phyloP scores from a whole-genome alignment of 1,140 invertebrate genomes.

The Araneus ventricosus region DNA sequence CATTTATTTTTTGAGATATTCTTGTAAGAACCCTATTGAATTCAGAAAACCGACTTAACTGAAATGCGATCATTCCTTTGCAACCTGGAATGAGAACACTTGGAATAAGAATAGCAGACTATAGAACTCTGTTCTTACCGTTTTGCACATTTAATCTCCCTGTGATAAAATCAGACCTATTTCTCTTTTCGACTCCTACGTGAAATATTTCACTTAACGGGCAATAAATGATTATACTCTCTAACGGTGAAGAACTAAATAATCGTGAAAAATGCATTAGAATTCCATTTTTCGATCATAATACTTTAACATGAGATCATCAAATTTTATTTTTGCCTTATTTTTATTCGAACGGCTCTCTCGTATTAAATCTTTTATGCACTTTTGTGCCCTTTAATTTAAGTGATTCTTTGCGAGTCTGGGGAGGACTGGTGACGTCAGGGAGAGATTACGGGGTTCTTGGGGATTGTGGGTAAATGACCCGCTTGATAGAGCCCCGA shows the following conservation, averaged over 20 bases:
- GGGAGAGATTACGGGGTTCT: slow-evolving; percentile 48
- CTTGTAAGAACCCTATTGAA: too few relatives aligned
- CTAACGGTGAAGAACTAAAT: not conserved
- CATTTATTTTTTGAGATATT: too few relatives aligned
- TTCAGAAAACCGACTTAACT: too few relatives aligned
- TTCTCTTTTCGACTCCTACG: not conserved
- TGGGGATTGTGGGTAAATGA: slow-evolving; percentile 61
- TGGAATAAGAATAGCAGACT: too few relatives aligned
- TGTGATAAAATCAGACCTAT: not conserved
- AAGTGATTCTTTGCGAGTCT: slow-evolving; percentile 51
- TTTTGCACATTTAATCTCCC: not conserved
- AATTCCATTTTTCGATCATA: slow-evolving; percentile 62
- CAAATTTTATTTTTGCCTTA: slow-evolving; percentile 21
- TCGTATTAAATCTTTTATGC: slow-evolving; percentile 42
- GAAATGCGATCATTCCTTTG: too few relatives aligned
- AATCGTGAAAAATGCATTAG: slow-evolving; percentile 55
- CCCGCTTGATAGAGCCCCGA: slow-evolving; percentile 63
- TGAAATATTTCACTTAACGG: not conserved
- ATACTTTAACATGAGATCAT: slow-evolving; percentile 60
- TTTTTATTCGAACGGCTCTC: not conserved
- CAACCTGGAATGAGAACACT: too few relatives aligned
- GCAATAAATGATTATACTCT: slow-evolving; percentile 26
- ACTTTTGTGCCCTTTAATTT: slow-evolving; percentile 64
- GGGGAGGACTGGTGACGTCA: slow-evolving; percentile 26
- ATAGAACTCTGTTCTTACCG: too few relatives aligned